These are phyloP conservation scores for Tupiocoris notatus DNA, from an alignment of 2,888 invertebrate species.

Conservation along the genomic window DNA sequence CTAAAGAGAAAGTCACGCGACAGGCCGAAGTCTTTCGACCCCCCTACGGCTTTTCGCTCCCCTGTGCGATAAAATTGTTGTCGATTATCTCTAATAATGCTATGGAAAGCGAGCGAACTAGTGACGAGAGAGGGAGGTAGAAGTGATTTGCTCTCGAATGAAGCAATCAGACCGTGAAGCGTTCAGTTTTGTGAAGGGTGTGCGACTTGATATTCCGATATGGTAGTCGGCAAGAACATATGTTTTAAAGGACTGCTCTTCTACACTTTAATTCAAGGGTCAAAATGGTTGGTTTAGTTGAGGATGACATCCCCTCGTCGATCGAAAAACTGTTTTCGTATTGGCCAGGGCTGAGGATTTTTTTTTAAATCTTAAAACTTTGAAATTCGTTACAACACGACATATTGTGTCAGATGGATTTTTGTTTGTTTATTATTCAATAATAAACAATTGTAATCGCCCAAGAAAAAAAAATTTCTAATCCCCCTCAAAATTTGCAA, in stretches of 20 bases:
- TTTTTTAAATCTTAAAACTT: no score
- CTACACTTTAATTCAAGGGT: not conserved
- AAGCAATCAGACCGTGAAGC: constrained; percentile 7
- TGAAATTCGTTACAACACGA: no score
- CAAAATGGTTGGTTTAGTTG: not conserved
- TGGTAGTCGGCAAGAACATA: not conserved
- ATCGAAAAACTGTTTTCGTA: no score
- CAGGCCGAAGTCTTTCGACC: constrained; percentile 3
- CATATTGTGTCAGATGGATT: no score
- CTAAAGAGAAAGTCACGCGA: constrained; percentile 19
- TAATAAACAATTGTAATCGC: no score
- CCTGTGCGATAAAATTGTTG: constrained; percentile 18
- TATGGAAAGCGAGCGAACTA: no score
- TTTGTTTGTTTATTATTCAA: no score
- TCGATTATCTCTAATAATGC: constrained; percentile 30
- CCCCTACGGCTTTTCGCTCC: not conserved
- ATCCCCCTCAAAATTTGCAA: no score
- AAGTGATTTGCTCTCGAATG: not conserved
- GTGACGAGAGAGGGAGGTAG: not conserved
- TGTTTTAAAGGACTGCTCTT: not conserved
- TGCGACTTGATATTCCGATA: not conserved
- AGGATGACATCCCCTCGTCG: not conserved
- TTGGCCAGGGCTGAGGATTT: no score
- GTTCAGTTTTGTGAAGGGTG: not conserved
- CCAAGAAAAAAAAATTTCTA: no score